Percentiles rank a stretch among this genome's conserved stretches.
Conservation (phyloP, 2,113 vertebrate species). For the Anas platyrhynchos region DNA sequence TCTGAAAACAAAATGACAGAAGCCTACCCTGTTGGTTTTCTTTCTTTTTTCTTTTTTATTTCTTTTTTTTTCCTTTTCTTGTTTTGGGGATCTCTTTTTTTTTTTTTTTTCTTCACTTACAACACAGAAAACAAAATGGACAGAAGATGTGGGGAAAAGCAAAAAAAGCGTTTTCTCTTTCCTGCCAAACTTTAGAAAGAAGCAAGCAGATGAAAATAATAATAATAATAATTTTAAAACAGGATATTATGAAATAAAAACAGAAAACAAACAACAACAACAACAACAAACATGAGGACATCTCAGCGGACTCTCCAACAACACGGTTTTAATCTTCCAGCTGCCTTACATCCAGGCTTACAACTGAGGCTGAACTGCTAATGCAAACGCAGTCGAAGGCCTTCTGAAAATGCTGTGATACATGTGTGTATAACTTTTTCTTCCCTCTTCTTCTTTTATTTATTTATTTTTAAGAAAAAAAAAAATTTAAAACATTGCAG, state of each 20-base stretch:
- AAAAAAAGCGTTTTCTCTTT: conserved; percentile 61
- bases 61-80: not conserved
- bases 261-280: conserved; percentile 58
- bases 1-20: conserved; percentile 20
- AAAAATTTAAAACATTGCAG: conserved; percentile 55
- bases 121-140: conserved; percentile 28
- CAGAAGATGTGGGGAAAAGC: conserved; percentile 26
- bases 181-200: conserved; percentile 60
- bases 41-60: not conserved
- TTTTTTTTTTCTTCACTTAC: conserved; percentile 36
- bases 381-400: conserved; percentile 52
- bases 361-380: conserved; percentile 71
- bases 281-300: conserved; percentile 21
- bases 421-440: conserved; percentile 47
- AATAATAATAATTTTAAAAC: not conserved
- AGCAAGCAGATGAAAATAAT: conserved; percentile 25
- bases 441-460: conserved; percentile 46
- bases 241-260: conserved; percentile 32
- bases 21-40: not conserved
- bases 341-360: conserved; percentile 81
- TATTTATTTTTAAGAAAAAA: conserved; percentile 51
- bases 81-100: not conserved
- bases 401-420: conserved; percentile 77
- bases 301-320: conserved; percentile 63
- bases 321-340: conserved; percentile 75